Base-by-base conservation (phyloP, 1,140 invertebrate species). In the Latrodectus geometricus region DNA sequence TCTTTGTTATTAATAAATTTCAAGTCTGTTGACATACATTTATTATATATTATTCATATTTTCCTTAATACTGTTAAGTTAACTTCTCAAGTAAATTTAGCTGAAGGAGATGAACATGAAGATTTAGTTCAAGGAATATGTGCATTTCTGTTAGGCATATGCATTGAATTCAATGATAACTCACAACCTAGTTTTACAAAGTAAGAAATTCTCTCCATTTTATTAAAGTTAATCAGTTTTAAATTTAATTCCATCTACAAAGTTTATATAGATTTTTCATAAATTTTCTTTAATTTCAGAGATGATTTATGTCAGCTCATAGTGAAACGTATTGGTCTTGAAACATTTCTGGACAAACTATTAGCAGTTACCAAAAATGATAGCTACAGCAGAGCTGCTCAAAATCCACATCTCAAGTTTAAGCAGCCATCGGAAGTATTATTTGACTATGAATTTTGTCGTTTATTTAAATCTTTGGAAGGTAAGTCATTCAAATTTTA, bases 391-490 rank as follows among this genome's bases (percentile, higher is more conserved):
- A 94, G 94, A 90, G 96, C 98, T 50, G 94, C 96, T 4, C 99
- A 99, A 91, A 96, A 97, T 90, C 97, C 98, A 3, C 97, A 99
- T 91, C 93, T 97, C 8, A 93, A 94, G 56, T 95, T 94, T 15
- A 95, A 95, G 90, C 92, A 94, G 88, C 92, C 96, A 9, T 92
- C 92, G 14, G 96, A 99, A 88, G 92, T 99, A 21, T 92, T 98
- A 48, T 93, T 99, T 77, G 98, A 99, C 91, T 97, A 97, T 91
- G 96, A 99, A 91, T 99, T 99, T 92, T 98, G 97, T 90, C 94
- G 94, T 89, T 91, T 98, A 14, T 96, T 96, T 89, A 97, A 96
- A 78, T 89, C 88, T 50, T 88, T 90, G 23, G 91, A 91, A 89
- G 89, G 90, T 90, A 80, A 78, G 52, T 72, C 14, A 70, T 70